Evolutionary conservation across 1,140 invertebrate genomes (phyloP).

Genomic region (Laupala kohalensis): DNA sequence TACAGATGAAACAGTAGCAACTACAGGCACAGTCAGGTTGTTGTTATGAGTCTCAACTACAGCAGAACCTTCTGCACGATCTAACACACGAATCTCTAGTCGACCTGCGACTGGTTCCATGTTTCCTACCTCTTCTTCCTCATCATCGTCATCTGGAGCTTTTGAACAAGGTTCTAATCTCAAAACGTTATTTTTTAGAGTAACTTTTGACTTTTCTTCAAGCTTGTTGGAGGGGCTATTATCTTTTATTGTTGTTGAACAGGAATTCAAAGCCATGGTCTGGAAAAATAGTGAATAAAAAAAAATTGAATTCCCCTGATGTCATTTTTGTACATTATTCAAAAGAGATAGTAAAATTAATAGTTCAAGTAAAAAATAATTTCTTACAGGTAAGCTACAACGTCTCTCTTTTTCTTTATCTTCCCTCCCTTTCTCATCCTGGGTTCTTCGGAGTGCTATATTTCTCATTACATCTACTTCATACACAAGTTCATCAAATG

Average conservation of each 20-base stretch:
- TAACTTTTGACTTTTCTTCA: slow-evolving; percentile 1
- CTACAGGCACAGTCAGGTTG: slow-evolving; percentile 1
- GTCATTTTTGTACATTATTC: neutral
- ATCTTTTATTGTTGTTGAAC: slow-evolving; percentile 11
- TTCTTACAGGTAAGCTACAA: slow-evolving; percentile 24
- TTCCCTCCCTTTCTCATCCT: slow-evolving; percentile 15
- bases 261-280: slow-evolving; percentile 15
- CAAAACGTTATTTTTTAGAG: neutral
- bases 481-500: slow-evolving; percentile 70
- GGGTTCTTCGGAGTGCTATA: slow-evolving; percentile 36
- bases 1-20: neutral
- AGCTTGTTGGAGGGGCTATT: slow-evolving; percentile 5
- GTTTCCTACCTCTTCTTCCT: slow-evolving; percentile 22
- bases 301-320: slow-evolving; percentile 1
- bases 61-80: slow-evolving; percentile 31
- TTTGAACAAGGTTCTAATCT: slow-evolving; percentile 13
- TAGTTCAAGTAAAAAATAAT: neutral
- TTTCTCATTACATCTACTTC: slow-evolving; percentile 73
- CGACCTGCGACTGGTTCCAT: slow-evolving; percentile 50
- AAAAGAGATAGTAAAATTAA: slow-evolving; percentile 3
- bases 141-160: slow-evolving; percentile 30
- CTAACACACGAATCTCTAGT: slow-evolving; percentile 65
- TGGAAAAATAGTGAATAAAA: slow-evolving; percentile 13
- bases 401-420: slow-evolving; percentile 10
- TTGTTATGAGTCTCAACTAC: slow-evolving; percentile 28